Base-by-base conservation (phyloP, 2,113 vertebrate genomes). In the Scomber scombrus region DNA sequence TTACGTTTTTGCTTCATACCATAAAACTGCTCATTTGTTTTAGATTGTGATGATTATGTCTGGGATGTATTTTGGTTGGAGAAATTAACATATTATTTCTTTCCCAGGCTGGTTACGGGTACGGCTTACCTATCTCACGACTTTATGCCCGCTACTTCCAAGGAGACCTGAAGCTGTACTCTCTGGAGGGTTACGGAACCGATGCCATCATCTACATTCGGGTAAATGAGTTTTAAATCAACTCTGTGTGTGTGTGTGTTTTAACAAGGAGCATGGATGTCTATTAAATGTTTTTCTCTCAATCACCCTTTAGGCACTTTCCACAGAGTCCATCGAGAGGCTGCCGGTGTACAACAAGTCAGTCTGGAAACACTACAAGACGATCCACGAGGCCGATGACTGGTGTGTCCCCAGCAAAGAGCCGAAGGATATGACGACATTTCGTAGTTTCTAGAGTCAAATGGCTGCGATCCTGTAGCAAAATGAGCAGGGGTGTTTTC, bases 121-220 rank as follows among this genome's bases (percentile, higher is more conserved):
- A 98, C 26, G 98, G 98, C 16, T 93, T 99, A 83, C 98, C 98
- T 75, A 98, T 99, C 88, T 99, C 98, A 12, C 96, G 97, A 18
- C 95, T 99, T 5, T 99, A 99, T 61, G 98, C 98, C 0, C 96
- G 97, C 13, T 99, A 99, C 91, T 99, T 99, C 71, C 98, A 99
- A 89, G 98, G 98, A 49, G 97, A 99, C 89, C 92, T 99, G 75
- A 98, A 99, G 91, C 94, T 99, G 0, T 99, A 98, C 93, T 99
- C 98, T 11, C 93, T 99, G 87, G 98, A 99, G 90, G 98, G 97
- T 55, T 96, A 97, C 0, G 98, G 98, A 16, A 99, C 97, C 3
- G 97, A 99, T 62, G 98, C 98, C 0, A 92, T 98, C 31, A 96
- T 99, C 91, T 98, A 98, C 90, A 97, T 99, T 72, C 97, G 97